A percentile compares a stretch with the other conserved stretches of the same genome.
Conservation (phyloP, 2,797 vertebrate species). For the Oryzias dopingdopingensis region DNA sequence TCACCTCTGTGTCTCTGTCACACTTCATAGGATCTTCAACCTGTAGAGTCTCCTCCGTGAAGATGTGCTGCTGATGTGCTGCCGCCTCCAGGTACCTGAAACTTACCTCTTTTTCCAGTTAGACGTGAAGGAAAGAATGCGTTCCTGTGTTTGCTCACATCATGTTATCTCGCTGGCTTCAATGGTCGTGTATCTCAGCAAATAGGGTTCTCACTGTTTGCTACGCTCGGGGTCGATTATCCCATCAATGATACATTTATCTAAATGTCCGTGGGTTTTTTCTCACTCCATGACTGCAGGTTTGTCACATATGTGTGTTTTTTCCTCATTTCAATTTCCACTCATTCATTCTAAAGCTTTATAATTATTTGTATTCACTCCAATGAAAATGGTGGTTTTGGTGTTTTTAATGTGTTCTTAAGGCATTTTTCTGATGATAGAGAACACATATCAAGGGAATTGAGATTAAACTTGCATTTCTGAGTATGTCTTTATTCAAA, state of each 20-base stretch:
- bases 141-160: background rate
- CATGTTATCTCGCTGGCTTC: background rate
- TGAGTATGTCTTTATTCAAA: too few species aligned
- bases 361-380: too few species aligned
- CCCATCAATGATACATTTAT: constrained; percentile 5
- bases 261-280: background rate
- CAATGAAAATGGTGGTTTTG: too few species aligned
- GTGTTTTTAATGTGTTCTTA: too few species aligned
- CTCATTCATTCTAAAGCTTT: too few species aligned
- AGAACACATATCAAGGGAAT: too few species aligned
- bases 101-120: background rate
- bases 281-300: too few species aligned
- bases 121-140: background rate
- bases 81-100: constrained; percentile 40
- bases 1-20: constrained; percentile 35
- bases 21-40: constrained; percentile 34
- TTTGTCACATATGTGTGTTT: too few species aligned
- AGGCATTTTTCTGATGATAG: too few species aligned
- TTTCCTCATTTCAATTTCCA: too few species aligned
- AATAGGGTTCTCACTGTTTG: background rate
- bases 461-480: too few species aligned
- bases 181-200: background rate
- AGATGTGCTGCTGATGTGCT: constrained; percentile 31
- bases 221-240: constrained; percentile 9
- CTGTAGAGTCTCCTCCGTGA: constrained; percentile 27